Conservation (phyloP, 2,888 invertebrate species). For the Mantis religiosa region DNA sequence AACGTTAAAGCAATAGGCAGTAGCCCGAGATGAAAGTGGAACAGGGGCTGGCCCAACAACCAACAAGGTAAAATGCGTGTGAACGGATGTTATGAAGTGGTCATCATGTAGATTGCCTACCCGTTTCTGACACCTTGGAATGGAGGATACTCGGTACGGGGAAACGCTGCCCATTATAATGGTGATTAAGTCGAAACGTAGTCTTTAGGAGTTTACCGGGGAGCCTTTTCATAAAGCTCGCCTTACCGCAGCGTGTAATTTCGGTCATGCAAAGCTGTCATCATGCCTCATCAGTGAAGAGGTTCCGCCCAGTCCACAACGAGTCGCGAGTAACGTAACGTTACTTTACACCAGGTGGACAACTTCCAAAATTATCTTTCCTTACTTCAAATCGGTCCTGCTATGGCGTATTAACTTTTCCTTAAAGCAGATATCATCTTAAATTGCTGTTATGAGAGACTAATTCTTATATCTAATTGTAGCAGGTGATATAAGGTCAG, state of each 20-base stretch:
- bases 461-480: too few relatives aligned
- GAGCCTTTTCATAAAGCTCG: neutral
- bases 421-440: too few relatives aligned
- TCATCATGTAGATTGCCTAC: neutral
- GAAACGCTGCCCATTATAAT: neutral
- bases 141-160: neutral
- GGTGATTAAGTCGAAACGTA: neutral
- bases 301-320: neutral
- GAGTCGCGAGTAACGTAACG: neutral
- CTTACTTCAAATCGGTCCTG: too few relatives aligned
- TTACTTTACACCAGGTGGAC: neutral
- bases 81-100: neutral
- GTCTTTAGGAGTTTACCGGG: neutral
- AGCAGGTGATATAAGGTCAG: too few relatives aligned
- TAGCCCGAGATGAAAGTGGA: neutral
- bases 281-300: neutral
- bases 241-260: neutral
- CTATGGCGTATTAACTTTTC: too few relatives aligned
- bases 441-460: too few relatives aligned
- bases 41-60: neutral
- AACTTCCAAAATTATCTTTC: neutral
- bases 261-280: constrained; percentile 15
- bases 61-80: neutral
- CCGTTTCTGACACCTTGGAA: neutral
- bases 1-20: too few relatives aligned